phyloP scores from a whole-genome alignment of 2,888 invertebrate species.

The Rhagonycha lutea region DNA sequence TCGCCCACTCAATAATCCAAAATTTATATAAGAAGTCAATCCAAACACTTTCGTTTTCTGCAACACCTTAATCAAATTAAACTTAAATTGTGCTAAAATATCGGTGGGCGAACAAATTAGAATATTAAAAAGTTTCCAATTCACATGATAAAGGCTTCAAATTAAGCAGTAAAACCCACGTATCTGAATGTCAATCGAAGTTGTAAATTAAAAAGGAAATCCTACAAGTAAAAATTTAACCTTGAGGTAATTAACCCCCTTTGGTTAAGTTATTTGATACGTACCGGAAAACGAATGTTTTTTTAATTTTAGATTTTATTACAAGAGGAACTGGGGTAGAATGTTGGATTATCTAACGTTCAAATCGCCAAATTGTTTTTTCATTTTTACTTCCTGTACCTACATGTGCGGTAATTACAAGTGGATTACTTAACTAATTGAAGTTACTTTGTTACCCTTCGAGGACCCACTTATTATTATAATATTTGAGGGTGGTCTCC shows the following conservation, averaged over 20 bases:
- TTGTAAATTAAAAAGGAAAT: not conserved
- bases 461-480: not conserved
- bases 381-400: slow-evolving; percentile 10
- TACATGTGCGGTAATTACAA: slow-evolving; percentile 19
- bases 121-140: not conserved
- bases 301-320: not conserved
- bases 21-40: not conserved
- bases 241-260: slow-evolving; percentile 5
- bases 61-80: not conserved
- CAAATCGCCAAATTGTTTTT: slow-evolving; percentile 18
- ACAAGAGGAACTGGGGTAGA: not conserved
- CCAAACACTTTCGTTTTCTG: not conserved
- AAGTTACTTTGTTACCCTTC: not conserved
- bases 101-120: not conserved
- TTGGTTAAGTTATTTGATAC: not conserved
- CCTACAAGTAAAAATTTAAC: not conserved
- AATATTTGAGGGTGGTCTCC: slow-evolving; percentile 26
- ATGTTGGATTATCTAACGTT: slow-evolving; percentile 10
- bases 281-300: slow-evolving; percentile 5
- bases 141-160: not conserved
- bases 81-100: not conserved
- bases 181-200: not conserved
- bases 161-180: not conserved
- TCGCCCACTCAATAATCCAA: not conserved
- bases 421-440: not conserved